A percentile compares a stretch with the other conserved stretches of the same genome.
Conservation (phyloP, 2,888 invertebrate genomes). For the Melanophora roralis region DNA sequence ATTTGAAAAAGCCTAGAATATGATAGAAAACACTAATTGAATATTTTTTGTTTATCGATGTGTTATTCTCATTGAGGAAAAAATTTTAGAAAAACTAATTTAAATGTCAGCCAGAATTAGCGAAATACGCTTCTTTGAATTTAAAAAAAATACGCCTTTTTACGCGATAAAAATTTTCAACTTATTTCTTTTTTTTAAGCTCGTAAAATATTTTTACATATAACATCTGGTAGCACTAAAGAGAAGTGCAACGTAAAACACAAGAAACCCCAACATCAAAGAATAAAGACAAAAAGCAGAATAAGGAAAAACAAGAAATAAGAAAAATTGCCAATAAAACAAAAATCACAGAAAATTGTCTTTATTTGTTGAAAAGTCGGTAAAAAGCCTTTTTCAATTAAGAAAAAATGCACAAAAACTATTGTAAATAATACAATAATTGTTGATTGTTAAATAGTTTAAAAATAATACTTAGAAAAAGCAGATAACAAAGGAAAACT, state of each 20-base stretch:
- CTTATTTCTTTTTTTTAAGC: no score
- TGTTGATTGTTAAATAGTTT: constrained; percentile 57
- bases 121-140: no score
- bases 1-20: no score
- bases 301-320: constrained; percentile 8
- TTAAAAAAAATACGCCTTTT: no score
- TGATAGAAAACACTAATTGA: no score
- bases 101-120: no score
- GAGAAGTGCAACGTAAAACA: constrained; percentile 28
- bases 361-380: constrained; percentile 31
- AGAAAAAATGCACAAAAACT: constrained; percentile 29
- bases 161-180: no score
- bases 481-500: constrained; percentile 22
- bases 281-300: constrained; percentile 41
- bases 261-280: constrained; percentile 19
- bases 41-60: no score
- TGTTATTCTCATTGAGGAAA: no score
- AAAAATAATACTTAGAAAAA: constrained; percentile 47
- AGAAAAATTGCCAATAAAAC: constrained; percentile 50
- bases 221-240: not conserved
- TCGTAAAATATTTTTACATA: no score
- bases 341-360: constrained; percentile 36
- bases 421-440: constrained; percentile 3
- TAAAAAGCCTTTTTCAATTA: constrained; percentile 26
- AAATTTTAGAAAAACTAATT: no score